A percentile compares a stretch with the other conserved stretches of the same genome.
These are phyloP conservation scores for Heterohyrax brucei DNA, from an alignment of 2,797 vertebrate genomes.

Conservation along the genomic window DNA sequence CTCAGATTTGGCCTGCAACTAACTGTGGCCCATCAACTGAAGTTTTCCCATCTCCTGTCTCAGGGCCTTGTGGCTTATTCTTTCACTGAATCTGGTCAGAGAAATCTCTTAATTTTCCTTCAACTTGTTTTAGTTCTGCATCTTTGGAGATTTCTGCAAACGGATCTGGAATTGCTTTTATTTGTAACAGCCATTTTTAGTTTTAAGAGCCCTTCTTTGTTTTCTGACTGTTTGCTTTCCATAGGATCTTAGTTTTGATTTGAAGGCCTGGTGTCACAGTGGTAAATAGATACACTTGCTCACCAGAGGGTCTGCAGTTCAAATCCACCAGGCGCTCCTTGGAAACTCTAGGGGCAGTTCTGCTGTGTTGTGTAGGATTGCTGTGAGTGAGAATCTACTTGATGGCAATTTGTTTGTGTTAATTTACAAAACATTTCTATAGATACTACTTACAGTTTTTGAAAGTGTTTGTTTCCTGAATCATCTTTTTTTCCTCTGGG, in stretches of 20 bases:
- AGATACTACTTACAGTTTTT: not conserved
- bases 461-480: not conserved
- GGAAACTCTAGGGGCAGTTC: too few species aligned
- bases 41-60: constrained; percentile 22
- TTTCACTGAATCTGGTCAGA: constrained; percentile 21
- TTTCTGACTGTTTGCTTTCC: not conserved
- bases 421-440: not conserved
- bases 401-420: too few species aligned
- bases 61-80: not conserved
- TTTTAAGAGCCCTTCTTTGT: not conserved
- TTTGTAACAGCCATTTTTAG: constrained; percentile 15
- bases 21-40: not conserved
- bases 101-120: not conserved
- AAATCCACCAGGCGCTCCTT: too few species aligned
- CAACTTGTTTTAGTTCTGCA: constrained; percentile 25
- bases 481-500: not conserved
- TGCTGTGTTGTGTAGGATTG: too few species aligned
- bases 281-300: too few species aligned
- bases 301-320: too few species aligned
- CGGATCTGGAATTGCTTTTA: not conserved
- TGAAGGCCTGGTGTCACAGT: not conserved
- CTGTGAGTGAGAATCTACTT: too few species aligned
- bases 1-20: not conserved
- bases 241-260: constrained; percentile 20
- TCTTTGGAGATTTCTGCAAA: constrained; percentile 9